Conservation (phyloP, 1,140 invertebrate species). For the Drosophila ohnishii region DNA sequence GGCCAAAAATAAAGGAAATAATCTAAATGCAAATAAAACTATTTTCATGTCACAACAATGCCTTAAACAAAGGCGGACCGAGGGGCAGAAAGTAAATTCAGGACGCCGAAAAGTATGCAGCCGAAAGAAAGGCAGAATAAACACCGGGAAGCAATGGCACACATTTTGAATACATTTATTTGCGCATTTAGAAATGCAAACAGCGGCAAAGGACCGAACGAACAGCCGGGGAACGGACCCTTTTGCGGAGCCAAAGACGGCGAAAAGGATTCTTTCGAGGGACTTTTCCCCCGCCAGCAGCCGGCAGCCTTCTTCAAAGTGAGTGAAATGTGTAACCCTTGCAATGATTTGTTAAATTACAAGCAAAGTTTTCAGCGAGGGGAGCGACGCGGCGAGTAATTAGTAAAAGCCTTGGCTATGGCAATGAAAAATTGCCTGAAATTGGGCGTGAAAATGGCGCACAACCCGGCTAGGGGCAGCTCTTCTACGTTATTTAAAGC, state of each 20-base stretch:
- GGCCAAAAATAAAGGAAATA: conserved; percentile 45
- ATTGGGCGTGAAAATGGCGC: conserved; percentile 67
- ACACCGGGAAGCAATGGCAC: conserved; percentile 45
- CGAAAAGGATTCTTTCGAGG: conserved; percentile 48
- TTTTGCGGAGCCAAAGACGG: conserved; percentile 31
- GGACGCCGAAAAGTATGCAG: conserved; percentile 29
- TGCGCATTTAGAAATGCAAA: conserved; percentile 68
- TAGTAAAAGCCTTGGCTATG: conserved; percentile 68
- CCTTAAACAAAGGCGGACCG: conserved; percentile 35
- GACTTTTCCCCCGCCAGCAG: conserved; percentile 36
- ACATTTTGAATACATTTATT: conserved; percentile 63
- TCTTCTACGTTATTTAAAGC: conserved; percentile 4
- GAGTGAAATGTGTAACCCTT: conserved; percentile 59
- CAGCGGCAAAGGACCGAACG: conserved; percentile 42
- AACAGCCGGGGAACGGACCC: conserved; percentile 29
- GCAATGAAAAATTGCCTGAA: conserved; percentile 72
- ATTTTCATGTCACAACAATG: conserved; percentile 62
- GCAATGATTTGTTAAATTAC: conserved; percentile 68
- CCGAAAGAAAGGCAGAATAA: conserved; percentile 27
- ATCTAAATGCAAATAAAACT: conserved; percentile 78
- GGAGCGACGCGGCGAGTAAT: conserved; percentile 50
- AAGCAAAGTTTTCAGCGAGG: conserved; percentile 60
- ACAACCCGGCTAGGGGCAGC: conserved; percentile 21
- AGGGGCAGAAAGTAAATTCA: conserved; percentile 40
- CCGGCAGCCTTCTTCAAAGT: conserved; percentile 30